These are phyloP conservation scores for Numenius arquata DNA, from an alignment of 2,113 vertebrate genomes.

Conservation along the genomic window DNA sequence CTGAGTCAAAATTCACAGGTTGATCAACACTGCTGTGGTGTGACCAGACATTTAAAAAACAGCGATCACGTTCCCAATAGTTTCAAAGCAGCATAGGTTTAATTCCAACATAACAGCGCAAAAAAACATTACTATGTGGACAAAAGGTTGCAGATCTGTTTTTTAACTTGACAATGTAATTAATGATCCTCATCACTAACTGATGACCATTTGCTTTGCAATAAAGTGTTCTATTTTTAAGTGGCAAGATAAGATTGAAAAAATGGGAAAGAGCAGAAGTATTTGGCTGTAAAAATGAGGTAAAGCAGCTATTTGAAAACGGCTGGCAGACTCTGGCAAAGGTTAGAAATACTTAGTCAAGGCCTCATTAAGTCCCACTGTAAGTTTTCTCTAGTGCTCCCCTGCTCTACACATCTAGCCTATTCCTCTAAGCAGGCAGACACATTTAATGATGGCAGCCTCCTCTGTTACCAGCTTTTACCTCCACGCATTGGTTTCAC, in stretches of 20 bases:
- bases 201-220: neutral
- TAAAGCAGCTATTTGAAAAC: neutral
- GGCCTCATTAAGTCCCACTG: neutral
- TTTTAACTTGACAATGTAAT: neutral
- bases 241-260: neutral
- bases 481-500: neutral
- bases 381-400: neutral
- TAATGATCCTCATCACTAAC: neutral
- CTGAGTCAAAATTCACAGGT: neutral
- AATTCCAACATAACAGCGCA: neutral
- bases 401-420: neutral
- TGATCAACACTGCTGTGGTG: neutral
- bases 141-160: neutral
- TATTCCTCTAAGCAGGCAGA: neutral
- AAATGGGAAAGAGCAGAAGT: neutral
- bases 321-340: neutral
- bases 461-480: neutral
- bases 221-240: neutral
- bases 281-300: neutral
- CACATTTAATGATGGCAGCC: neutral
- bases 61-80: neutral
- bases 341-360: neutral
- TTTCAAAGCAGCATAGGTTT: neutral
- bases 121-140: neutral
- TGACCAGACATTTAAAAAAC: neutral